A percentile compares a stretch with the other conserved stretches of the same genome.
phyloP scores from a whole-genome alignment of 2,113 vertebrate genomes.

The Cyanoderma ruficeps region DNA sequence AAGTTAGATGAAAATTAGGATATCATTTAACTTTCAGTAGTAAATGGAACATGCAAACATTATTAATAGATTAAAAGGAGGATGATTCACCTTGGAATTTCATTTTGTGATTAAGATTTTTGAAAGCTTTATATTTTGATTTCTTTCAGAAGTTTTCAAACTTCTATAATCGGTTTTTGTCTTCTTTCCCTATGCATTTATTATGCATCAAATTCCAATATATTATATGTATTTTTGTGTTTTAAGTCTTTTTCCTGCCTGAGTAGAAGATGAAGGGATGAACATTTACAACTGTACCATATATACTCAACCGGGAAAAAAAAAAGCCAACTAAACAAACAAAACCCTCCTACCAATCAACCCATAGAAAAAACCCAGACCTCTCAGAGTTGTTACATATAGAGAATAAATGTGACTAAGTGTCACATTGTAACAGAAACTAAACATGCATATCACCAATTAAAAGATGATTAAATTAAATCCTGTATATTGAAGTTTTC shows the following conservation, averaged over 20 bases:
- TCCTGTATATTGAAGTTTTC: background rate
- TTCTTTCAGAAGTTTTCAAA: background rate
- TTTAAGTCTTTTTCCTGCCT: background rate
- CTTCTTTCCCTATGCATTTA: background rate
- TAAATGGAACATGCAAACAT: background rate
- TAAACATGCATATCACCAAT: background rate
- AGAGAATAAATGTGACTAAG: background rate
- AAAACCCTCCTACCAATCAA: accelerated
- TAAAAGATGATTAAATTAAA: background rate
- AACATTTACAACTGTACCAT: background rate
- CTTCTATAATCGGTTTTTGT: background rate
- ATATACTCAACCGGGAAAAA: accelerated
- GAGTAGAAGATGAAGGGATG: background rate
- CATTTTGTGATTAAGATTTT: background rate
- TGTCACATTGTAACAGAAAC: background rate
- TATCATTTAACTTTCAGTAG: background rate
- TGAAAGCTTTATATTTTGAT: background rate
- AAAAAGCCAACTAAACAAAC: background rate
- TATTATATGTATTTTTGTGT: background rate
- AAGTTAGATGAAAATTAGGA: background rate
- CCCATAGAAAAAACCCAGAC: background rate
- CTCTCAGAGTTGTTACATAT: background rate
- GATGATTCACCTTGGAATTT: background rate
- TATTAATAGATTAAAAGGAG: background rate
- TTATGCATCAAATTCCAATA: background rate